phyloP scores from a whole-genome alignment of 2,113 vertebrate genomes.

The Pelmatolapia mariae region DNA sequence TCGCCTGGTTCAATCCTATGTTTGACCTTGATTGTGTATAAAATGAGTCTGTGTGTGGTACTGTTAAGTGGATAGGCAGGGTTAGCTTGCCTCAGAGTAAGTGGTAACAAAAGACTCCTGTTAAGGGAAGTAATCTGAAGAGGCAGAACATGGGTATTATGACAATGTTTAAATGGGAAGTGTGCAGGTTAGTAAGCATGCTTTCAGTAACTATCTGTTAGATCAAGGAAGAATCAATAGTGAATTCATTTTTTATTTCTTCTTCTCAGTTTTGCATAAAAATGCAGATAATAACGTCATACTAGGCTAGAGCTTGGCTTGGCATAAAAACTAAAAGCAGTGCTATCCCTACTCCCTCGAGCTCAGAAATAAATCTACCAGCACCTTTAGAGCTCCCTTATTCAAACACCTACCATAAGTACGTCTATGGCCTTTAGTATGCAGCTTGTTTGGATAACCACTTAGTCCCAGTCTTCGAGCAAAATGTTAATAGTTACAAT shows the following conservation, averaged over 20 bases:
- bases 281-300: not conserved
- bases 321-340: not conserved
- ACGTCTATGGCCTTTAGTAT: not conserved
- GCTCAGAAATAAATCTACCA: not conserved
- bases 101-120: constrained; percentile 31
- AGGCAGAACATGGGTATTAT: not conserved
- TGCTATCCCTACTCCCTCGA: not conserved
- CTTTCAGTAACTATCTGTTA: not conserved
- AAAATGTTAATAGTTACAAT: not conserved
- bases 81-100: constrained; percentile 10
- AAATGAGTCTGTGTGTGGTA: not conserved
- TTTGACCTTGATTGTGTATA: constrained; percentile 38
- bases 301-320: not conserved
- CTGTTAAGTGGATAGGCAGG: constrained; percentile 27
- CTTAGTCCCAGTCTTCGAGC: not conserved
- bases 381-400: not conserved
- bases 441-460: not conserved
- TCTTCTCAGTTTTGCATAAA: not conserved
- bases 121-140: constrained; percentile 1
- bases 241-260: not conserved
- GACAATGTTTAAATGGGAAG: not conserved
- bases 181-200: not conserved
- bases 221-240: not conserved
- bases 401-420: not conserved
- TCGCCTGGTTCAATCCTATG: not conserved